phyloP scores from a whole-genome alignment of 37 sponge, comb jelly and placozoan genomes.

The Chondrilla cf. caribensis region DNA sequence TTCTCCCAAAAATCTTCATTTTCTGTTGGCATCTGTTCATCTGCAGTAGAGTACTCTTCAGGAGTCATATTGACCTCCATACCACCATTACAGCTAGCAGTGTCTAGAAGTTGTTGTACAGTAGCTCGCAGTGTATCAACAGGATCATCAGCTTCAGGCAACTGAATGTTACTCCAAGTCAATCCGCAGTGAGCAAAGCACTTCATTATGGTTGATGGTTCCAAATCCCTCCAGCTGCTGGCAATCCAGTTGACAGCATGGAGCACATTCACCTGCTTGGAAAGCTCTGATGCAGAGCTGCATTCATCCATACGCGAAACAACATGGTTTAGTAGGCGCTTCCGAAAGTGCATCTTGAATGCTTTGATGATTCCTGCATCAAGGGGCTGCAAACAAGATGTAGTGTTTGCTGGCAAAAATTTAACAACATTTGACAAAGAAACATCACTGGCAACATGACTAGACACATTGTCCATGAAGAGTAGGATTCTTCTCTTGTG shows the following conservation, averaged over 20 bases:
- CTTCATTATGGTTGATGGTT: not conserved
- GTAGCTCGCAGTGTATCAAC: no score
- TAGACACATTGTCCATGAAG: slow-evolving; percentile 1
- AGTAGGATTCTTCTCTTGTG: not conserved
- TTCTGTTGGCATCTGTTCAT: no score
- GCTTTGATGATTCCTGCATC: not conserved
- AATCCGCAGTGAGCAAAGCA: not conserved
- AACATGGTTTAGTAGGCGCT: not conserved
- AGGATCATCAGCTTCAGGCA: no score
- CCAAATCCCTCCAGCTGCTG: not conserved
- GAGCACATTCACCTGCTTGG: not conserved
- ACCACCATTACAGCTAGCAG: no score
- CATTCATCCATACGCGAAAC: not conserved
- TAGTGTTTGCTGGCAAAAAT: slow-evolving; percentile 16
- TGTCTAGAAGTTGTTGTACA: no score
- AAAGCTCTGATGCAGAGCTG: not conserved
- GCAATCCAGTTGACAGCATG: slow-evolving; percentile 5
- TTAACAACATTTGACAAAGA: not conserved
- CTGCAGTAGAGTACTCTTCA: no score
- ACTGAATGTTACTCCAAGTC: not conserved
- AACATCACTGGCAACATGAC: not conserved
- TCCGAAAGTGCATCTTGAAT: not conserved
- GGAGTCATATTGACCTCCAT: no score
- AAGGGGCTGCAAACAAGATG: not conserved
- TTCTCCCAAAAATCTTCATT: no score